Percentiles rank a stretch among this genome's conserved stretches.
Evolutionary conservation across 2,113 vertebrate species (phyloP).

Genomic region (Leptodactylus fuscus): DNA sequence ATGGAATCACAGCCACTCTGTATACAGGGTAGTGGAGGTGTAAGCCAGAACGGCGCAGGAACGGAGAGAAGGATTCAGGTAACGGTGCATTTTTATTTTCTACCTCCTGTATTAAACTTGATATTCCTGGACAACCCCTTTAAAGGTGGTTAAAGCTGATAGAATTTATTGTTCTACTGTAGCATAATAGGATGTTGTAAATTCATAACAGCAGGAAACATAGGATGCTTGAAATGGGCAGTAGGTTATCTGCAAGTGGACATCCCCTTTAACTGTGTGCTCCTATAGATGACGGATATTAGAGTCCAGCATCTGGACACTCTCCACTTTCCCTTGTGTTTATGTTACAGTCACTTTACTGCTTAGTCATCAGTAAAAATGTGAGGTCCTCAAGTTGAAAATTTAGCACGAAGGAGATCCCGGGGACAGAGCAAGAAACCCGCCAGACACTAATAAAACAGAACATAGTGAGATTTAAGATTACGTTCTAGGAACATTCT

Average conservation of each 20-base stretch:
- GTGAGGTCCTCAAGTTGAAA: background rate
- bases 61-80: no score
- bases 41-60: no score
- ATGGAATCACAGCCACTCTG: no score
- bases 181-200: no score
- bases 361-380: constrained; percentile 29
- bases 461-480: constrained; percentile 8
- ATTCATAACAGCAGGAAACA: no score
- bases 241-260: background rate
- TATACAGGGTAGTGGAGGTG: no score
- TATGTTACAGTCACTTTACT: constrained; percentile 32
- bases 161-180: no score
- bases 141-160: no score
- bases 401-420: background rate
- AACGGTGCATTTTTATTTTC: no score
- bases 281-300: background rate
- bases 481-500: constrained; percentile 26
- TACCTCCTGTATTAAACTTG: no score
- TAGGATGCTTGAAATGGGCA: no score
- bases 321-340: background rate
- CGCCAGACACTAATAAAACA: constrained; percentile 34
- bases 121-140: no score
- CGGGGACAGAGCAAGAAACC: background rate
- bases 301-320: constrained; percentile 8
- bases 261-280: background rate